Evolutionary conservation across 2,888 invertebrate species (phyloP).

Genomic region (Stictocephala bisonia): DNA sequence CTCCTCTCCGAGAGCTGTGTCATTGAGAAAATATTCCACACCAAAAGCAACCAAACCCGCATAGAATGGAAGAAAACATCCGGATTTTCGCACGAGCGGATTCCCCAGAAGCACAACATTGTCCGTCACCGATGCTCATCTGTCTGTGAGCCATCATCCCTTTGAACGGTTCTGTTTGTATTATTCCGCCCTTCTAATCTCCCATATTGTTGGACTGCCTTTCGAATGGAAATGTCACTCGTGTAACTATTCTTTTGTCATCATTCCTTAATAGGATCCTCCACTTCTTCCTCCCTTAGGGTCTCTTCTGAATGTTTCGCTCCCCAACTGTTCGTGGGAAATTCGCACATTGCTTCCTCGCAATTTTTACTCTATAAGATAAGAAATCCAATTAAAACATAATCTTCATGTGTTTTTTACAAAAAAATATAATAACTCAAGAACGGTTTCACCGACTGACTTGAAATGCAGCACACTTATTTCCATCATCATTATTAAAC

Average conservation of each 20-base stretch:
- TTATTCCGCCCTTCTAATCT: conserved; percentile 23
- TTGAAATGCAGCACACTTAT: too few relatives aligned
- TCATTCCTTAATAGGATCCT: conserved; percentile 36
- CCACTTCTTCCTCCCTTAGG: not conserved
- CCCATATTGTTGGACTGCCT: conserved; percentile 2
- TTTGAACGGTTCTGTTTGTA: too few relatives aligned
- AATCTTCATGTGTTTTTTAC: too few relatives aligned
- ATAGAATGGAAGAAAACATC: conserved; percentile 22
- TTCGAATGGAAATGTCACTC: conserved; percentile 39
- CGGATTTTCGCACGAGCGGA: conserved; percentile 38
- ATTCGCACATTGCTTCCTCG: too few relatives aligned
- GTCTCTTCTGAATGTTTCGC: conserved; percentile 17
- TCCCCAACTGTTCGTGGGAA: conserved; percentile 16
- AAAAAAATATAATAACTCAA: too few relatives aligned
- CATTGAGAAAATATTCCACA: too few relatives aligned
- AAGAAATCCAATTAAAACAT: too few relatives aligned
- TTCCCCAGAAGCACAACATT: too few relatives aligned
- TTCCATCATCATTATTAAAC: too few relatives aligned
- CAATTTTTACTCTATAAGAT: too few relatives aligned
- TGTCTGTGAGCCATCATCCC: not conserved
- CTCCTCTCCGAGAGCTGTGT: too few relatives aligned
- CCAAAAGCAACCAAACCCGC: not conserved
- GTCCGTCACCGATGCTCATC: not conserved
- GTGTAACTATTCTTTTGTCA: conserved; percentile 19
- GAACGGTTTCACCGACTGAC: too few relatives aligned